Evolutionary conservation across 2,797 vertebrate genomes (phyloP).

Genomic region (Sebastes iracundus): DNA sequence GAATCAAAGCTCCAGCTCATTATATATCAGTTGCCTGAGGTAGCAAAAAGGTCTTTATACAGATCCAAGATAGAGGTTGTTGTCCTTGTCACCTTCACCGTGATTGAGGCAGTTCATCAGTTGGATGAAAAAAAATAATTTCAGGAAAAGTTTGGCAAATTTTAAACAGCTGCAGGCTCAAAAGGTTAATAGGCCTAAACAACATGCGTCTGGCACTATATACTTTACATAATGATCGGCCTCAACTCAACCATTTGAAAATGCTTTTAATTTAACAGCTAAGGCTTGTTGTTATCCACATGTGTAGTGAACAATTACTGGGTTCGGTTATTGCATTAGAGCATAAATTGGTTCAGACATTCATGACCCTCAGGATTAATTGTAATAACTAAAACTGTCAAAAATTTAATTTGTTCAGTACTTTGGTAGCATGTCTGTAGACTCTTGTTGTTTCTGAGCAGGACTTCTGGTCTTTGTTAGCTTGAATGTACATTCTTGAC

Average conservation of each 20-base stretch:
- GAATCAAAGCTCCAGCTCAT: conserved; percentile 23
- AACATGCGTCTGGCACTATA: neutral
- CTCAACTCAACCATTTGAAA: neutral
- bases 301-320: neutral
- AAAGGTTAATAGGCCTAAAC: neutral
- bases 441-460: too few species aligned
- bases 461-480: too few species aligned
- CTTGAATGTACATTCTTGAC: too few species aligned
- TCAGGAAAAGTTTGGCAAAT: neutral
- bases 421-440: too few species aligned
- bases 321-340: neutral
- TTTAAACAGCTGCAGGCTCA: neutral
- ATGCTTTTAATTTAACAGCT: neutral
- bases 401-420: neutral
- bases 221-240: neutral
- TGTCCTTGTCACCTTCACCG: conserved; percentile 11
- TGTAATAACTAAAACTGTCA: neutral
- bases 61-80: neutral
- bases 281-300: neutral
- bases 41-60: conserved; percentile 4
- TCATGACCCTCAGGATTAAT: fast-evolving
- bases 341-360: neutral
- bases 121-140: conserved; percentile 10
- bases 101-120: neutral
- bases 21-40: neutral